Conservation (phyloP, 1,140 invertebrate species). For the Scaptomyza pallida region DNA sequence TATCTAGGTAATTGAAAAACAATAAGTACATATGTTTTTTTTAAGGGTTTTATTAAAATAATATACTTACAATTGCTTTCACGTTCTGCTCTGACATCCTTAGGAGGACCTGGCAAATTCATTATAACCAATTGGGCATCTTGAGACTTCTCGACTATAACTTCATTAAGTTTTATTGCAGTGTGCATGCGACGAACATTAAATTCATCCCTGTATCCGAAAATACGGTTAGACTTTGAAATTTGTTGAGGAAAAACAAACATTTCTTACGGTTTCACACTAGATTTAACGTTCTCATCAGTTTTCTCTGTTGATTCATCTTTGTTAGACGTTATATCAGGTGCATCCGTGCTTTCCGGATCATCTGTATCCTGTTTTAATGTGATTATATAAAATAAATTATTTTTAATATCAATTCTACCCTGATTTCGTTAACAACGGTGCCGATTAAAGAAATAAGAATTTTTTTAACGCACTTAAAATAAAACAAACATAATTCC, state of each 20-base stretch:
- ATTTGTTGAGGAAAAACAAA: no score
- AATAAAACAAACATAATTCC: no score
- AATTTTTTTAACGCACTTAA: constrained; percentile 8
- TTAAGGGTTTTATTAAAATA: no score
- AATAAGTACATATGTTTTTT: no score
- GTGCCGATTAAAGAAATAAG: background rate
- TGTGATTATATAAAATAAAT: background rate
- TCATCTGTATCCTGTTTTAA: constrained; percentile 64
- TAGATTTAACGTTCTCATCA: constrained; percentile 69
- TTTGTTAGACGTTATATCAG: constrained; percentile 68
- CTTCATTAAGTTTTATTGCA: constrained; percentile 98
- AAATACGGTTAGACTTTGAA: constrained; percentile 12
- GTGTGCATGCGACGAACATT: constrained; percentile 99
- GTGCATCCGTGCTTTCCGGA: constrained; percentile 64
- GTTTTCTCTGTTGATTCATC: constrained; percentile 72
- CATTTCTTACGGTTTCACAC: constrained; percentile 67
- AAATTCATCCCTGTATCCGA: constrained; percentile 91
- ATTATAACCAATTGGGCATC: constrained; percentile 98
- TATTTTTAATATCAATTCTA: background rate
- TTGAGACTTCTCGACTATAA: constrained; percentile 97
- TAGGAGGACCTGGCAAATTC: constrained; percentile 98
- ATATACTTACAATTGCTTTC: constrained; percentile 95
- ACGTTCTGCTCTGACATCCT: constrained; percentile 91
- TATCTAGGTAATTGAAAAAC: constrained; percentile 88
- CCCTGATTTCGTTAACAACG: background rate